These are phyloP conservation scores for Lacerta bilineata DNA, from an alignment of 2,797 vertebrate species.

Conservation along the genomic window DNA sequence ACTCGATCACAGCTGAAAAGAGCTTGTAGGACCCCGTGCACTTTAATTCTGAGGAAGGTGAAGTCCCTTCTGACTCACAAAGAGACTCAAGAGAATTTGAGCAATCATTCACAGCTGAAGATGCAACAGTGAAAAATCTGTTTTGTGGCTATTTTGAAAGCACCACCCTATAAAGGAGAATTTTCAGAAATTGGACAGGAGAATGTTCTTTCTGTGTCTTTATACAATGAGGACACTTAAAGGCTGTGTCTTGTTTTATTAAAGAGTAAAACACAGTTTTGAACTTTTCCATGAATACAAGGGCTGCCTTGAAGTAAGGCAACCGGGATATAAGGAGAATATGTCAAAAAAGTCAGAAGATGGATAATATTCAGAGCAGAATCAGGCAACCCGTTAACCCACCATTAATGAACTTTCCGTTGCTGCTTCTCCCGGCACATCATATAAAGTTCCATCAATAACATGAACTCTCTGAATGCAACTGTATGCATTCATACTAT, in stretches of 20 bases:
- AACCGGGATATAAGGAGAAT: neutral
- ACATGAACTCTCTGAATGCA: constrained; percentile 2
- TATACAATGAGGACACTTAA: neutral
- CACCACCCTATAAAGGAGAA: constrained; percentile 43
- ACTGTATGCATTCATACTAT: constrained; percentile 23
- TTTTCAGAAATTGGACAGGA: constrained; percentile 36
- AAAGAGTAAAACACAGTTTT: constrained; percentile 61
- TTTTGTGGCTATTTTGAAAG: constrained; percentile 50
- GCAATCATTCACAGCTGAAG: constrained; percentile 69
- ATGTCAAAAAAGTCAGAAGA: constrained; percentile 17
- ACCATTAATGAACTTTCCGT: neutral
- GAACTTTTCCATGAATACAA: constrained; percentile 30
- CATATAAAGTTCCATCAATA: neutral
- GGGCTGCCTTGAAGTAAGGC: constrained; percentile 56
- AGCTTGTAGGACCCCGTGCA: constrained; percentile 90
- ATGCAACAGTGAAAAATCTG: constrained; percentile 47
- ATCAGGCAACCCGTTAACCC: neutral
- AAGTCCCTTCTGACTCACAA: constrained; percentile 69
- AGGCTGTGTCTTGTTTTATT: constrained; percentile 46
- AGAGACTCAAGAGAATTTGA: constrained; percentile 63
- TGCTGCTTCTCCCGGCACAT: neutral
- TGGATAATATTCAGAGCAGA: constrained; percentile 36
- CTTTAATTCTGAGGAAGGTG: constrained; percentile 69
- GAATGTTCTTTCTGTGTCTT: constrained; percentile 4
- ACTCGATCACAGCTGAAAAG: constrained; percentile 90